Base-by-base conservation (phyloP, 2,113 vertebrate species). In the Silurus asotus region DNA sequence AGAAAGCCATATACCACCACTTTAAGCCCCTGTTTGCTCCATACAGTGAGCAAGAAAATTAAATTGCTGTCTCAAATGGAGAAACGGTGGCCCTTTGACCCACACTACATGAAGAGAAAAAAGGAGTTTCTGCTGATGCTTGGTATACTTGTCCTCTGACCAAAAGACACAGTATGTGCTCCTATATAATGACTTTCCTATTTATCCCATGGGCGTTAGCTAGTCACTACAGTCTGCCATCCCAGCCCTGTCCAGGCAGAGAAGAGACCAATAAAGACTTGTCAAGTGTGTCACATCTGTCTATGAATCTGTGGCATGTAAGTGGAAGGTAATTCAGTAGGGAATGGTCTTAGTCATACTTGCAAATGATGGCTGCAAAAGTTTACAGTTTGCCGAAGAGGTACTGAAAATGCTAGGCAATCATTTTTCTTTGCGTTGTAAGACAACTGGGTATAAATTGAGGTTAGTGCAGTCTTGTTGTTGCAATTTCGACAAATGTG, bases 111-210 rank as follows among this genome's bases (percentile, higher is more conserved):
- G 62, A 64, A 77, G 55, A 20, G n/a, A 28, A 59, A 74, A 58
- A 9, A 53, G 61, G 17, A 49, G 56, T 72, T 37, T 86, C 65
- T 81, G 37, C 77, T 74, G 55, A 86, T 74, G 49, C 28, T 37
- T 55, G 62, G 20, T 87, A 23, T 83, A 28, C 82, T 64, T 86
- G 85, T 86, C 64, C 82, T 86, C 17, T 85, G 69, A 61, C 69
- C 67, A 76, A 49, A 37, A 82, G 11, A 86, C 64, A 23, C 51
- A 58, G 65, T 53, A 69, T 55, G 75, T 87, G 75, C 53, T 48
- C 72, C 74, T 53, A 64, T 81, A 58, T 89, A 86, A 86, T 85
- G 53, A 59, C 61, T 84, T 75, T 82, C 83, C 86, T 19, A 81
- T 83, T 89, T 89, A 70, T 59, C 76, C 55, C 25, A 45, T 59